phyloP scores from a whole-genome alignment of 1,140 invertebrate genomes.

The Asobara japonica region DNA sequence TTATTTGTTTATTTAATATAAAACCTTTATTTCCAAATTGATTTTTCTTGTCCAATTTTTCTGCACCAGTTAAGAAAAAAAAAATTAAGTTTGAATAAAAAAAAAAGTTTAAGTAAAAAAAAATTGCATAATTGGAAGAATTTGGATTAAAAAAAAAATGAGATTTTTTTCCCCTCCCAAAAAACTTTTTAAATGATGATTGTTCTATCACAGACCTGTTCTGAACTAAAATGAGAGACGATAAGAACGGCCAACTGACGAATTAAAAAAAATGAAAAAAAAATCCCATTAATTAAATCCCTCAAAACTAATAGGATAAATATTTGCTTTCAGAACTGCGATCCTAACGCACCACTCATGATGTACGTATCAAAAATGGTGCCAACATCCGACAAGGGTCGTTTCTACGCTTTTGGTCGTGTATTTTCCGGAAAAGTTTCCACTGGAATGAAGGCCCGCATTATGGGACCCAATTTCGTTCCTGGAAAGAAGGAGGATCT shows the following conservation, averaged over 20 bases:
- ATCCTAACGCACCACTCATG: constrained; percentile 97
- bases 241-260: constrained; percentile 56
- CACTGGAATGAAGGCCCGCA: constrained; percentile 96
- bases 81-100: no score
- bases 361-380: constrained; percentile 99
- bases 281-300: not conserved
- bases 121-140: not conserved
- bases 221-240: constrained; percentile 56
- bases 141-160: not conserved
- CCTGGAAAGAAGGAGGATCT: constrained; percentile 99
- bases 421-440: constrained; percentile 98
- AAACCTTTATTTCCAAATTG: constrained; percentile 22
- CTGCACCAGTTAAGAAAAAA: no score
- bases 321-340: constrained; percentile 78
- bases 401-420: constrained; percentile 99
- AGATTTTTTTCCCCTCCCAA: not conserved
- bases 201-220: constrained; percentile 64
- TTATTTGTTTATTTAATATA: constrained; percentile 19
- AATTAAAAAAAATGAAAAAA: not conserved
- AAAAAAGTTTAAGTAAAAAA: no score
- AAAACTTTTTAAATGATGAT: constrained; percentile 52
- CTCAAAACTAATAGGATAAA: no score
- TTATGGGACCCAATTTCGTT: constrained; percentile 98
- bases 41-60: no score
- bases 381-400: constrained; percentile 98